Evolutionary conservation across 2,113 vertebrate genomes (phyloP).

Genomic region (Lampris megalopsis): DNA sequence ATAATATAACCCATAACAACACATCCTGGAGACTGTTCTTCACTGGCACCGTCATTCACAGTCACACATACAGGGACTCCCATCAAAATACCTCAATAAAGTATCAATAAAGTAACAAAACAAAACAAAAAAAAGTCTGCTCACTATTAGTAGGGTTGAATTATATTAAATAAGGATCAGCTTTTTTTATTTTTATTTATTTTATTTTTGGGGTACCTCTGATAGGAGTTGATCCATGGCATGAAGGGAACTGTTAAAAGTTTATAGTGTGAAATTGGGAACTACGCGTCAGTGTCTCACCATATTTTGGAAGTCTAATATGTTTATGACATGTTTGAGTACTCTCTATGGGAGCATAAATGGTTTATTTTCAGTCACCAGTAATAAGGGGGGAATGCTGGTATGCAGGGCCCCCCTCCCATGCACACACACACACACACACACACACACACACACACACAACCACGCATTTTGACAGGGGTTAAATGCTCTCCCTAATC

Average conservation of each 20-base stretch:
- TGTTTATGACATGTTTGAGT: slow-evolving; percentile 43
- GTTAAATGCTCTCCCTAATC: slow-evolving; percentile 63
- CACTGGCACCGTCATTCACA: no score
- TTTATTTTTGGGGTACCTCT: no score
- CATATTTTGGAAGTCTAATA: slow-evolving; percentile 35
- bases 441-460: slow-evolving; percentile 17
- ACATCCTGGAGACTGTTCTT: no score
- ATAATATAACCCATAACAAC: no score
- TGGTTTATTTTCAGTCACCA: slow-evolving; percentile 60
- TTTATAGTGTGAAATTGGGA: slow-evolving; percentile 7
- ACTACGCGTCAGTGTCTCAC: background rate
- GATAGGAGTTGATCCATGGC: no score
- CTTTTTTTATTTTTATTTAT: no score
- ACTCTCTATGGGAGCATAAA: slow-evolving; percentile 32
- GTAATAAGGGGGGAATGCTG: slow-evolving; percentile 33
- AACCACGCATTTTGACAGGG: slow-evolving; percentile 33
- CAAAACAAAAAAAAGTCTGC: no score
- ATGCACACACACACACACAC: slow-evolving; percentile 37
- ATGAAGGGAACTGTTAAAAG: background rate
- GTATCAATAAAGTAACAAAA: no score
- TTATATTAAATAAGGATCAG: no score
- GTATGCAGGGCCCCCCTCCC: slow-evolving; percentile 29
- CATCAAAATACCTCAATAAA: no score
- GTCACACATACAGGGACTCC: no score
- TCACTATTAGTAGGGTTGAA: no score